Base-by-base conservation (phyloP, 2,888 invertebrate species). In the Luffia ferchaultella region DNA sequence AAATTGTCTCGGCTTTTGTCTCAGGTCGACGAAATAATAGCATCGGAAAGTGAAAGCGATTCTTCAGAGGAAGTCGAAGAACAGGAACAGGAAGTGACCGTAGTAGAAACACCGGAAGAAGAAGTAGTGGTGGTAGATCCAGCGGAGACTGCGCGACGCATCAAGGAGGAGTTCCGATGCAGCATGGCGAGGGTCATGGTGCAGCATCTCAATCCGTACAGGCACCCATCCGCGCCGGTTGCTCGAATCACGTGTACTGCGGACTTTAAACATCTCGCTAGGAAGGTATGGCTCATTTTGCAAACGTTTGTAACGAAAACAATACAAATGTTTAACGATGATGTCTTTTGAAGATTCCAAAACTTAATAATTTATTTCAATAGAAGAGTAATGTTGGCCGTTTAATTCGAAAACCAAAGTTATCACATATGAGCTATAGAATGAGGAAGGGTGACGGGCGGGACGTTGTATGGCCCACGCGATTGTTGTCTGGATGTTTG, bases 191-290 rank as follows among this genome's bases (percentile, higher is more conserved):
- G 90, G 45, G 92, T 93, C 19, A 93, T 96, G 85, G 93, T 95
- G 56, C 89, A 91, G 52, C 92, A 93, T 64, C 87, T 98, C 52
- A 95, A 94, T 76, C 94, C 94, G 0, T 98, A 93, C 76, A 85
- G 95, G 50, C 93, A 93, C 64, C 88, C 91, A 0, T 93, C 92
- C 57, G 98, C 97, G 63, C 89, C 89, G 59, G 85, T 89, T 55
- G 98, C 95, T 0, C 85, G 92, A 59, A 97, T 98, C 61, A 90
- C 90, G 1, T 92, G 89, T 64, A 95, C 93, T 0, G 94, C 96
- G 45, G 97, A 98, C 73, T 95, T 97, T 73, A 97, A 97, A 70
- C 95, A 96, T 79, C 86, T 97, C 50, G 96, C 97, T 2, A 88
- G 96, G 76, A 97, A 97, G 89, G 95, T 95, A 73, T 64, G 65